Evolutionary conservation across 2,888 invertebrate species (phyloP), one percentile per base, ranked within the genome.

Genomic region (Azorinus chamasolen): DNA sequence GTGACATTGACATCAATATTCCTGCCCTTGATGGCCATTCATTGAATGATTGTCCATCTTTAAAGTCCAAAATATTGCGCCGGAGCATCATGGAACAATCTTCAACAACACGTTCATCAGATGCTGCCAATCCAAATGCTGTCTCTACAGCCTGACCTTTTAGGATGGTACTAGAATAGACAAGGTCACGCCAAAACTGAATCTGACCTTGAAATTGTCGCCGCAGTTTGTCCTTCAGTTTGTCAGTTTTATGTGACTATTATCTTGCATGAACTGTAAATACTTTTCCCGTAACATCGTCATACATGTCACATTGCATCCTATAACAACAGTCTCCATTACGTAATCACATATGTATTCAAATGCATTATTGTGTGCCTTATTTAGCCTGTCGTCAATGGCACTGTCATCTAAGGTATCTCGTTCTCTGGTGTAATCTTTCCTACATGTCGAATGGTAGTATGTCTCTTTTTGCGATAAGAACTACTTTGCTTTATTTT

Each of bases 381-480:
- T 25, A n/a, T n/a, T n/a, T n/a, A n/a, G n/a, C n/a, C n/a, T n/a
- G n/a, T n/a, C n/a, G n/a, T n/a, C n/a, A n/a, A n/a, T n/a, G n/a
- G 14, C 32, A 32, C 32, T 32, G 4, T n/a, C n/a, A n/a, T n/a
- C n/a, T 32, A 4, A 6, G 5, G 27, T 53, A 1, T 25, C 32
- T 3, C 12, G n/a, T n/a, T n/a, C 27, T 63, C 65, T 50, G 18
- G 57, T 71, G 48, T 71, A 77, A 1, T 22, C 18, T n/a, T 54
- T 37, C 20, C 71, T 25, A 45, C 71, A 71, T 2, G n/a, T 8
- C 25, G 48, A 51, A 48, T 77, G 68, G 59, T 77, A 77, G 20
- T 39, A 27, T 14, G 62, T 68, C 20, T 78, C 72, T 22, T 43
- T n/a, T 37, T 41, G 72, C 77, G 10, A 59, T 37, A 27, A 68